Conservation (phyloP, 1,140 invertebrate genomes). For the Pararge aegeria region DNA sequence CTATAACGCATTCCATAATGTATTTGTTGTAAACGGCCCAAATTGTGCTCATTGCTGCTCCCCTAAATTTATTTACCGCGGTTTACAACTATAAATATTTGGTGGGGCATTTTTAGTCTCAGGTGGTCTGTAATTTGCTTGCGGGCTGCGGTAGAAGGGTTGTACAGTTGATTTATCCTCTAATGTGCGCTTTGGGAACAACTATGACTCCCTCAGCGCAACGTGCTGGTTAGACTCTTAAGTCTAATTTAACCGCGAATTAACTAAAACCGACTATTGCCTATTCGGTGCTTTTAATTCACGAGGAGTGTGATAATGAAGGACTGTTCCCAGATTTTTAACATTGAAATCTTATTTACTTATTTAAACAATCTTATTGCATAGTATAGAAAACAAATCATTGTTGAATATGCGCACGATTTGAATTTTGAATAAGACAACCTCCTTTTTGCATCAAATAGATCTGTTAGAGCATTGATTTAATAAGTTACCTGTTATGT, state of each 20-base stretch:
- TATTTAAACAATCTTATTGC: too few species aligned
- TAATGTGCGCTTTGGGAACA: conserved; percentile 60
- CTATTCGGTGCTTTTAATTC: too few species aligned
- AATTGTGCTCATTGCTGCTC: not conserved
- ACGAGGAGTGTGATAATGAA: too few species aligned
- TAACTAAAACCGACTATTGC: conserved; percentile 34
- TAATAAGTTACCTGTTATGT: too few species aligned
- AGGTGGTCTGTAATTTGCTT: conserved; percentile 74
- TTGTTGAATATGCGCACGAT: too few species aligned
- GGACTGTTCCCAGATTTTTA: too few species aligned
- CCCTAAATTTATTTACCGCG: conserved; percentile 24
- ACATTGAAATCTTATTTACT: too few species aligned
- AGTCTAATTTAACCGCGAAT: conserved; percentile 55
- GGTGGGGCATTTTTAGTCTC: conserved; percentile 70
- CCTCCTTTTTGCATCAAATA: too few species aligned
- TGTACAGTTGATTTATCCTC: conserved; percentile 64
- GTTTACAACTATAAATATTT: conserved; percentile 44
- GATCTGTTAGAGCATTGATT: too few species aligned
- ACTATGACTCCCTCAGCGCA: conserved; percentile 38
- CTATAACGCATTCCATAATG: not conserved
- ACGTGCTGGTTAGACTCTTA: conserved; percentile 26
- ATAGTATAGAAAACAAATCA: too few species aligned
- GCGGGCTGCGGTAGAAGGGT: conserved; percentile 65
- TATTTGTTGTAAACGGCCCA: not conserved
- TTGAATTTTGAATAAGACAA: too few species aligned